Base-by-base conservation (phyloP, 2,113 vertebrate genomes). In the Ivindomyrus marchei region DNA sequence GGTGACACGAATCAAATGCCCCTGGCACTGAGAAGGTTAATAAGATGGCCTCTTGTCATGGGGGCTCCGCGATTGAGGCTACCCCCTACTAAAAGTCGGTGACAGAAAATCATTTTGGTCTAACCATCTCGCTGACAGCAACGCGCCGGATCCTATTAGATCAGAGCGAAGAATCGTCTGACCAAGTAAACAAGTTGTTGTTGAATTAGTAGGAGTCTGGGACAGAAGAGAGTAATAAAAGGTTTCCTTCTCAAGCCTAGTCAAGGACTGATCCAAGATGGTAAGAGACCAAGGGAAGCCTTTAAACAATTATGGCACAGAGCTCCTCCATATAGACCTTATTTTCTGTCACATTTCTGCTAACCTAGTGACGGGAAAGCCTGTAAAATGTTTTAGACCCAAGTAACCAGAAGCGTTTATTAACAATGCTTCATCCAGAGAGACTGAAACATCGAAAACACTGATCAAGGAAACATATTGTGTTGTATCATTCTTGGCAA, bases 61-160 rank as follows among this genome's bases (percentile, higher is more conserved):
- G 70, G 66, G 47, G 90, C 90, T 88, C 91, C 88, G 86, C 90
- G 91, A 91, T 92, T 92, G 93, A 92, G 91, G 91, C 91, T 90
- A 92, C 90, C 91, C 74, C 89, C 84, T 85, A 50, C 89, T 85
- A 90, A 91, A 93, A 93, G 90, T 92, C 45, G 91, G 90, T 90
- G 93, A 93, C 93, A 93, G 93, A 92, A 93, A 93, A 93, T 93
- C 93, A 93, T 93, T 93, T 92, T 91, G 92, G 92, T 90, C 91
- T 93, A 92, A 90, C 93, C 92, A 90, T 89, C 90, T 91, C 84
- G 89, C 90, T 91, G 93, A 91, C 91, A 90, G 91, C 89, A 88
- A 89, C 90, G 91, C 92, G 92, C 91, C 93, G 90, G 91, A 92
- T 92, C 90, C 92, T 91, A 92, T 92, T 92, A 93, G 80, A 89